Evolutionary conservation across 2,888 invertebrate genomes (phyloP).

Genomic region (Chymomyza amoena): DNA sequence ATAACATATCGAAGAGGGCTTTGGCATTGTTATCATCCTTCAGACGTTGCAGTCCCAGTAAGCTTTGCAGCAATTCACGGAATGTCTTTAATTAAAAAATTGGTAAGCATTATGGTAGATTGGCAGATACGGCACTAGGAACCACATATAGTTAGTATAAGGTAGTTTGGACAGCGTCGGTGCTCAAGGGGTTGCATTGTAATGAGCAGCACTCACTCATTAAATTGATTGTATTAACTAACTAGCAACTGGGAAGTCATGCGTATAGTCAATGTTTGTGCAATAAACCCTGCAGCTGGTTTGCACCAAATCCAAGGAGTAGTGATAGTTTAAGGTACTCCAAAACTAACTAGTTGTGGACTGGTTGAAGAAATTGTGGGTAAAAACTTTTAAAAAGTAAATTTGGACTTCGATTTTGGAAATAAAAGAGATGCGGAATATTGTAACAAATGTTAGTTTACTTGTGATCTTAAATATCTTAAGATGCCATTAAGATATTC

Average conservation of each 20-base stretch:
- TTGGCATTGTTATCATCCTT: conserved; percentile 83
- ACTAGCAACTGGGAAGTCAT: not conserved
- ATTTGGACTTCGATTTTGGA: no score
- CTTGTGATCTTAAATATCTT: no score
- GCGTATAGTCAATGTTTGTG: not conserved
- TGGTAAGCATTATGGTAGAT: conserved; percentile 20
- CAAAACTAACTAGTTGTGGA: no score
- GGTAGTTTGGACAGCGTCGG: not conserved
- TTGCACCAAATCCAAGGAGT: no score
- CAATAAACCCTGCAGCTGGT: not conserved
- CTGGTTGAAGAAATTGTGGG: no score
- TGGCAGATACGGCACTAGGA: not conserved
- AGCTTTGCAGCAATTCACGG: conserved; percentile 90
- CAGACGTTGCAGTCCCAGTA: conserved; percentile 89
- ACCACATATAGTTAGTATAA: not conserved
- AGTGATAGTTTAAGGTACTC: not conserved
- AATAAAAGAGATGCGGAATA: no score
- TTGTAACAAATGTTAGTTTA: no score
- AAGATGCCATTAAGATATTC: no score
- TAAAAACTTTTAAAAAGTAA: no score
- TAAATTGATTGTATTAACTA: not conserved
- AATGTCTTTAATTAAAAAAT: conserved; percentile 81
- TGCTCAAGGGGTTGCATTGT: not conserved
- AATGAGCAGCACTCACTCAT: not conserved
- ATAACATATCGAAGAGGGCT: conserved; percentile 90